phyloP scores from a whole-genome alignment of 2,113 vertebrate species.

The Vulpes lagopus region DNA sequence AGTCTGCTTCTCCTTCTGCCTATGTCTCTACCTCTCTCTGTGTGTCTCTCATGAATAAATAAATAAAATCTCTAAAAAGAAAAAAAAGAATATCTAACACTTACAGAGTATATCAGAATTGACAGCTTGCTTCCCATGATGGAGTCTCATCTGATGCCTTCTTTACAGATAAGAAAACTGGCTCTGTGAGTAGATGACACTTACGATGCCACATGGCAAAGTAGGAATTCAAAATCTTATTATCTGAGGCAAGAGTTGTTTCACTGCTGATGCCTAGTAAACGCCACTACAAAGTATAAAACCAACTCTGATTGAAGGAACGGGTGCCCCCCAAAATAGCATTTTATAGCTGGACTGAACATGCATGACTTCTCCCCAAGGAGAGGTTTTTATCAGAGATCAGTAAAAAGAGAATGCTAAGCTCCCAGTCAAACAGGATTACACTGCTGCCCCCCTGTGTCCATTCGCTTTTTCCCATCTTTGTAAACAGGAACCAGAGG shows the following conservation, averaged over 20 bases:
- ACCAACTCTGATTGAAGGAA: neutral
- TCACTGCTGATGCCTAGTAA: neutral
- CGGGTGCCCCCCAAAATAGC: neutral
- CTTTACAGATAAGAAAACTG: neutral
- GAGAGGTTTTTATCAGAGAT: neutral
- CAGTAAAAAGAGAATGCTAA: slow-evolving; percentile 4
- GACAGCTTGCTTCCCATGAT: neutral
- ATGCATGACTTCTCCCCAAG: neutral
- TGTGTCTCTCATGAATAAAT: too few species aligned
- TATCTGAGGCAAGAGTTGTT: neutral
- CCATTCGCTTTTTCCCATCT: slow-evolving; percentile 49
- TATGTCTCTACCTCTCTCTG: too few species aligned
- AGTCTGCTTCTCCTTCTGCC: too few species aligned
- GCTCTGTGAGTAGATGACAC: neutral
- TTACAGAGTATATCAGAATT: neutral
- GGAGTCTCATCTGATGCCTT: neutral
- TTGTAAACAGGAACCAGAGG: neutral
- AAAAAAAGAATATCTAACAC: neutral
- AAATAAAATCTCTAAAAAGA: too few species aligned
- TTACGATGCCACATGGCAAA: neutral
- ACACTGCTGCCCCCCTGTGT: slow-evolving; percentile 74
- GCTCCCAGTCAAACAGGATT: slow-evolving; percentile 4
- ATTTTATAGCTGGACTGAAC: neutral
- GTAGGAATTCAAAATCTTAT: neutral
- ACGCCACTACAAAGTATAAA: neutral